Conservation (phyloP, 2,888 invertebrate species). For the Lingula anatina region DNA sequence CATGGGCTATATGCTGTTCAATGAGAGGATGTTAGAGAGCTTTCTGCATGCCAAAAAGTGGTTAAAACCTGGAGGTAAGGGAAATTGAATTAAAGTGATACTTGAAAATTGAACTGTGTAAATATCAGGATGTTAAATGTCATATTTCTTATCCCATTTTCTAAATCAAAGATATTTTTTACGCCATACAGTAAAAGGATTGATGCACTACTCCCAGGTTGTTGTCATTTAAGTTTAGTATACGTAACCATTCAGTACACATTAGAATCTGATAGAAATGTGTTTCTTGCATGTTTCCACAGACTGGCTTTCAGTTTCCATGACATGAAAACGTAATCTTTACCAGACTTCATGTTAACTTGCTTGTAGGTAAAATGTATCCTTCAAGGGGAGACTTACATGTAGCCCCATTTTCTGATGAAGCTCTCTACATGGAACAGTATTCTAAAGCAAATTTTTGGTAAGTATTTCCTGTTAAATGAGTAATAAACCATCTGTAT, state of each 20-base stretch:
- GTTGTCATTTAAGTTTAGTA: no score
- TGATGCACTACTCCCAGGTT: neutral
- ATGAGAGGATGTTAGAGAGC: slow-evolving; percentile 98
- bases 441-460: slow-evolving; percentile 98
- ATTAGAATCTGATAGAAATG: no score
- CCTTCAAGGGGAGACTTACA: slow-evolving; percentile 95
- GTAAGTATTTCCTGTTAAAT: no score
- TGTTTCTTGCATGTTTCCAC: no score
- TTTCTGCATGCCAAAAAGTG: slow-evolving; percentile 98
- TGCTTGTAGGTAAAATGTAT: slow-evolving; percentile 83
- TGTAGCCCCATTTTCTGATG: slow-evolving; percentile 96
- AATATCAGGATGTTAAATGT: no score
- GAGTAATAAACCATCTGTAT: no score
- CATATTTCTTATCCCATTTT: neutral
- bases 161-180: neutral
- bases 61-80: slow-evolving; percentile 67
- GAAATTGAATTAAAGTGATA: neutral
- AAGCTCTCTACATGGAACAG: slow-evolving; percentile 95
- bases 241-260: no score
- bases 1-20: slow-evolving; percentile 99
- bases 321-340: no score
- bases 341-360: slow-evolving; percentile 2
- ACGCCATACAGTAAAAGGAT: neutral
- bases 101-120: neutral
- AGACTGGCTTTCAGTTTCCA: no score